Base-by-base conservation (phyloP, 2,113 vertebrate genomes). In the Reinhardtius hippoglossoides region DNA sequence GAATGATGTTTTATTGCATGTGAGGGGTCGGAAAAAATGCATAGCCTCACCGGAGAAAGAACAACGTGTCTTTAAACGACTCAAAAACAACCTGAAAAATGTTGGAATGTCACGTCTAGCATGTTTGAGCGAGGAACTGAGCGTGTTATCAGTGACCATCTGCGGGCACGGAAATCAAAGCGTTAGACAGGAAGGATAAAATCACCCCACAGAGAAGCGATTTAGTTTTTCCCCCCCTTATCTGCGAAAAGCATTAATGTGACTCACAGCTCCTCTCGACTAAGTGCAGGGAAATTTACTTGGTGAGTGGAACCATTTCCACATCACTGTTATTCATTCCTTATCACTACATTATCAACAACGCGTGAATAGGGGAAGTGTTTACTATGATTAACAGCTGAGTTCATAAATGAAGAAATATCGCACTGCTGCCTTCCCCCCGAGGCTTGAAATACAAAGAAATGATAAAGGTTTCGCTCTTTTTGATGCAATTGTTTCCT, bases 301-400 rank as follows among this genome's bases (percentile, higher is more conserved):
- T 70, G 44, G 42, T 42, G 37, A 80, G 24, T 24, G 44, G 40
- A 35, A 52, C 35, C 9, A 13, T 83, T 87, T 84, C 63, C 55
- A 68, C 55, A 81, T 66, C 16, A 27, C 31, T 12, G 67, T 80
- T 61, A 80, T 67, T 90, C 56, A 89, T 91, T 85, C 55, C 60
- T 69, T 72, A 77, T 79, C 77, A 64, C 64, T 48, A 81, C 68
- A 82, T 85, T 87, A 85, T 71, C 76, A 84, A 75, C 75, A 81
- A 85, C 67, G 62, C 50, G 15, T 88, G 59, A 77, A 64, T 50
- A 24, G 31, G 24, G 48, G 62, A 84, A 83, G 76, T 79, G 50
- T 74, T 83, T 76, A 12, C 42, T 78, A 70, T 88, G 68, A 80
- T 85, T 81, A 89, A 88, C 37, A 78, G 64, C 58, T 69, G 57